Evolutionary conservation across 2,113 vertebrate species (phyloP), one percentile per base, ranked within the genome.

Genomic region (Myrmophylax atrothorax): DNA sequence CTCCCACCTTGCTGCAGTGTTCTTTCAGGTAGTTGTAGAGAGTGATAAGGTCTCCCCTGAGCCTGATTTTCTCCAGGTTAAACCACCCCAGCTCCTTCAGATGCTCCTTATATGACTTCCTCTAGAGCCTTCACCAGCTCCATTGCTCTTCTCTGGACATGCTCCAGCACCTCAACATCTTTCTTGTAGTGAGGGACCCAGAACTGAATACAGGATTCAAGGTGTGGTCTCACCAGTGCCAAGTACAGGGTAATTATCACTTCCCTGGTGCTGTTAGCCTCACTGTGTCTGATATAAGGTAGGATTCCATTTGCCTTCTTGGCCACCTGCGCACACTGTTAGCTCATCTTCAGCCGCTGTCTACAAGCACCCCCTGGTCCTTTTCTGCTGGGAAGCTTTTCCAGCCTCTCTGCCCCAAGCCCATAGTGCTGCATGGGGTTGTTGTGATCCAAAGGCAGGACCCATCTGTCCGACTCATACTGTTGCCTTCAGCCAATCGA

Each of bases 161-260:
- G 0, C 10, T 46, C 18, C 23, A 74, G 10, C 23, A 1, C 15
- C 26, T 59, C 15, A 28, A 1, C 10, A 16, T 38, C 19, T 18
- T 28, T 62, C 37, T 44, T 46, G 4, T 44, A 26, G 12, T 1
- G 0, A 52, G 22, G 18, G 42, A 26, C 6, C 44, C 28, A 52
- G 7, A 74, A 19, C 18, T 33, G 44, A 2, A 8, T 28, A 10
- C 18, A 12, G 5, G 5, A 33, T 14, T 38, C 0, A 0, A 28
- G 9, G 7, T 37, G 18, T 28, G 33, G 2, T 31, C 18, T 81
- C 26, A 23, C 14, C 31, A 64, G 14, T 40, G 14, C 42, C 0
- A 0, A 19, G 9, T 33, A 9, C 33, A 52, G 14, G 4, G 11
- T 7, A 0, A 10, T 4, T 44, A 1, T 44, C 67, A 0, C 8